A percentile compares a stretch with the other conserved stretches of the same genome.
phyloP scores from a whole-genome alignment of 1,140 invertebrate genomes.

The Drosophila elegans region DNA sequence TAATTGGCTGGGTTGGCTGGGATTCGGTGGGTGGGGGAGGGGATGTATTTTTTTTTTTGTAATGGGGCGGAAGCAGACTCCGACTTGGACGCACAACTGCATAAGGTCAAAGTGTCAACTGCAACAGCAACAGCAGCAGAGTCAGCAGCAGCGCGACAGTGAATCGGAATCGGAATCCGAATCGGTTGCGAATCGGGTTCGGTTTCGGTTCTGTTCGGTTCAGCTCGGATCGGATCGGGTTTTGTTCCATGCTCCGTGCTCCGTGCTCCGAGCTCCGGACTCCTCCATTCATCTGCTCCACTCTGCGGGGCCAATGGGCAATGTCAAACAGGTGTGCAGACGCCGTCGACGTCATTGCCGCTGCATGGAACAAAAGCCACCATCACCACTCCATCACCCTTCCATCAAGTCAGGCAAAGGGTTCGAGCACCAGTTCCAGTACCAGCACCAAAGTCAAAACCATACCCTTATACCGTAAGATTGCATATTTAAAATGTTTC shows the following conservation, averaged over 20 bases:
- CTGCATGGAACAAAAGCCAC: constrained; percentile 24
- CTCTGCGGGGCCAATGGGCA: constrained; percentile 9
- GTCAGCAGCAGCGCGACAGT: neutral
- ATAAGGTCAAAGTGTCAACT: constrained; percentile 78
- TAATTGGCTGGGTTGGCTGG: constrained; percentile 38
- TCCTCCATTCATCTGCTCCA: constrained; percentile 30
- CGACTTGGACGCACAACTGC: constrained; percentile 35
- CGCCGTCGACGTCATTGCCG: constrained; percentile 54
- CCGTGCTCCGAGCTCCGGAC: neutral
- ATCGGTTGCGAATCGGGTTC: constrained; percentile 10
- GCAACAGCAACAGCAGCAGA: constrained; percentile 3
- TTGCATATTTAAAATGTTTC: neutral
- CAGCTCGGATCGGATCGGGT: neutral
- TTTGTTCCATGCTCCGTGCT: neutral
- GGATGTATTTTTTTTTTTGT: neutral
- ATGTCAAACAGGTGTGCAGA: constrained; percentile 63
- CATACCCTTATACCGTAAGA: neutral
- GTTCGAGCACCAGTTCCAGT: neutral
- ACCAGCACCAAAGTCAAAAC: neutral
- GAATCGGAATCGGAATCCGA: neutral
- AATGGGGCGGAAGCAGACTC: constrained; percentile 7
- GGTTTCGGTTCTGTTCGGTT: constrained; percentile 2
- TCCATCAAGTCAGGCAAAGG: neutral
- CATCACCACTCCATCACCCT: neutral
- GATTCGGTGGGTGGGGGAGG: neutral